Base-by-base conservation (phyloP, 2,797 vertebrate species). In the Poeciliopsis turneri region DNA sequence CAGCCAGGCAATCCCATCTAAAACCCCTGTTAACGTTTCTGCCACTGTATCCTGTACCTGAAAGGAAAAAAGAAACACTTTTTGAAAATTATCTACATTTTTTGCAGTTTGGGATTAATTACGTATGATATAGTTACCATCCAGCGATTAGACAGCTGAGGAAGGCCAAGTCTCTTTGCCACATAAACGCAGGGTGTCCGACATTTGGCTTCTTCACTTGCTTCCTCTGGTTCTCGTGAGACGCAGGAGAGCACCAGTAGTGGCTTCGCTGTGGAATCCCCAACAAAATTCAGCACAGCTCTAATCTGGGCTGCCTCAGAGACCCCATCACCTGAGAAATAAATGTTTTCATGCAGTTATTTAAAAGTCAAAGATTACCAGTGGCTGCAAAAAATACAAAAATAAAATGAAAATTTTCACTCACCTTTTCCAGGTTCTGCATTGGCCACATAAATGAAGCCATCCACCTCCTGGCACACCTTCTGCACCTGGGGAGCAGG, bases 391-490 rank as follows among this genome's bases (percentile, higher is more conserved):
- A 10, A 45, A 59, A n/a, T 12, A 18, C 36, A 30, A 36, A 36
- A 39, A 39, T 39, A 39, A 39, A 47, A 16, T 5, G 10, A 43
- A 43, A 0, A n/a, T 45, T 18, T 77, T 18, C 16, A 57, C 94
- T 94, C 93, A 98, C 97, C 96, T 94, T 90, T 95, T 15, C 93
- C 91, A 70, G 90, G 89, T 93, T 99, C 97, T 28, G 96, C 97
- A 84, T 99, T 98, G 75, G 97, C 97, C 57, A 98, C 97, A 64
- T 98, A 99, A 93, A 99, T 98, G 92, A 98, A 98, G 47, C 98
- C 97, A 80, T 98, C 95, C 70, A 97, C 97, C 47, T 95, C 94
- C 87, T 96, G 94, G 79, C 97, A 99, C 89, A 97, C 97, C 74
- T 97, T 96, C 92, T 97, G 97, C 73, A 99, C 96, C 86, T 97